Evolutionary conservation across 1,140 invertebrate genomes (phyloP), one percentile per base, ranked within the genome.

Genomic region (Anastatus disparis): DNA sequence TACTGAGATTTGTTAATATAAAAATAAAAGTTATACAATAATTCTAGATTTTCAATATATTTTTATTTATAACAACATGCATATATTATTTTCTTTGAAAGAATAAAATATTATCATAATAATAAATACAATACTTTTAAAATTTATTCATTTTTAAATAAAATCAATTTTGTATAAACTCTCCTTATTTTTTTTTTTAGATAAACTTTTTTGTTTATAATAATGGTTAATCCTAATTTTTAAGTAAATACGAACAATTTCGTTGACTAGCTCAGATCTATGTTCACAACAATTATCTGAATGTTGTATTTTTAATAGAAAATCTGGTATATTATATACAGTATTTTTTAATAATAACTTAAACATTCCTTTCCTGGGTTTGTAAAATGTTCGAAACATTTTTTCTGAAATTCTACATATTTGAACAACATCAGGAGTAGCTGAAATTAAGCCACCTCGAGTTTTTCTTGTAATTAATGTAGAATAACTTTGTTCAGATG

Each of bases 121-220:
- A n/a, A n/a, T n/a, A n/a, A n/a, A n/a, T n/a, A n/a, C n/a, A n/a
- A n/a, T n/a, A n/a, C n/a, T n/a, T n/a, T n/a, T n/a, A n/a, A n/a
- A n/a, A n/a, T n/a, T n/a, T n/a, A n/a, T n/a, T n/a, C n/a, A n/a
- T n/a, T n/a, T n/a, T n/a, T n/a, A n/a, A n/a, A n/a, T n/a, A n/a
- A n/a, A n/a, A n/a, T n/a, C n/a, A n/a, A n/a, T n/a, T n/a, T n/a
- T n/a, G n/a, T n/a, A n/a, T n/a, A n/a, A n/a, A n/a, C n/a, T n/a
- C n/a, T n/a, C n/a, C n/a, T n/a, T n/a, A n/a, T n/a, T 53, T 53
- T 53, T 53, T 53, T 53, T 53, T 12, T 10, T 15, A 8, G 52
- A 53, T 13, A 27, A 2, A 15, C 24, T 26, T 27, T 13, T n/a
- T 29, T 53, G 52, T 15, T 15, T 29, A 27, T 29, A 6, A 20